Evolutionary conservation across 1,140 invertebrate genomes (phyloP).

Genomic region (Drosophila lini): DNA sequence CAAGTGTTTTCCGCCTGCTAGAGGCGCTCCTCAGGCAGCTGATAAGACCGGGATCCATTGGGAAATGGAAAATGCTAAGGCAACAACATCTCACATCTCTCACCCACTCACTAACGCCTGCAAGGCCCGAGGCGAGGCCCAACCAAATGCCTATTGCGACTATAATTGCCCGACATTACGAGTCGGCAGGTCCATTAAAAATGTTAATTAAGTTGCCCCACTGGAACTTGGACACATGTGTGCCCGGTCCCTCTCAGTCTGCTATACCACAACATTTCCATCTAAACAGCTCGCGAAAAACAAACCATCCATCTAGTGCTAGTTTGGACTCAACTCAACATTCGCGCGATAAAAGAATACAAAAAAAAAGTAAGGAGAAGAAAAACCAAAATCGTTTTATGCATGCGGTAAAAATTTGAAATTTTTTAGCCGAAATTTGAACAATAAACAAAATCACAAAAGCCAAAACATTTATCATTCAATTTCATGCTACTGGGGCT

Average conservation of each 20-base stretch:
- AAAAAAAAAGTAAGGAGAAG: slow-evolving; percentile 3
- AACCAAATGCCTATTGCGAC: slow-evolving; percentile 43
- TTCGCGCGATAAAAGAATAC: slow-evolving; percentile 48
- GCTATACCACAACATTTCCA: slow-evolving; percentile 70
- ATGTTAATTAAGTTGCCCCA: slow-evolving; percentile 79
- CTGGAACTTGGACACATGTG: slow-evolving; percentile 56
- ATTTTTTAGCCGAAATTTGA: slow-evolving; percentile 77
- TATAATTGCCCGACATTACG: slow-evolving; percentile 77
- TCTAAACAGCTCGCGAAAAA: slow-evolving; percentile 76
- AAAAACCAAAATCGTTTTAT: slow-evolving; percentile 65
- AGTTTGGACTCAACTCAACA: slow-evolving; percentile 58
- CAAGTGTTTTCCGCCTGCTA: slow-evolving; percentile 66
- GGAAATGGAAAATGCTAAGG: slow-evolving; percentile 12
- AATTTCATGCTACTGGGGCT: slow-evolving; percentile 39
- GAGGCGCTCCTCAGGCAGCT: slow-evolving; percentile 73
- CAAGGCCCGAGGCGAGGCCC: not conserved
- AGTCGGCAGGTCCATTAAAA: slow-evolving; percentile 79
- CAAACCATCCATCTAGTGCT: slow-evolving; percentile 41
- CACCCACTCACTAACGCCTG: slow-evolving; percentile 44
- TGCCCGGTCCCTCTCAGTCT: slow-evolving; percentile 27
- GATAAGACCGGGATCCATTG: slow-evolving; percentile 47
- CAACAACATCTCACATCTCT: slow-evolving; percentile 48
- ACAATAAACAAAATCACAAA: slow-evolving; percentile 83
- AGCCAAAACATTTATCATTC: slow-evolving; percentile 83
- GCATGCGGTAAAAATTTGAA: slow-evolving; percentile 74